Percentiles rank a stretch among this genome's conserved stretches.
These are phyloP conservation scores for Agrotis puta DNA, from an alignment of 2,888 invertebrate genomes.

Conservation along the genomic window DNA sequence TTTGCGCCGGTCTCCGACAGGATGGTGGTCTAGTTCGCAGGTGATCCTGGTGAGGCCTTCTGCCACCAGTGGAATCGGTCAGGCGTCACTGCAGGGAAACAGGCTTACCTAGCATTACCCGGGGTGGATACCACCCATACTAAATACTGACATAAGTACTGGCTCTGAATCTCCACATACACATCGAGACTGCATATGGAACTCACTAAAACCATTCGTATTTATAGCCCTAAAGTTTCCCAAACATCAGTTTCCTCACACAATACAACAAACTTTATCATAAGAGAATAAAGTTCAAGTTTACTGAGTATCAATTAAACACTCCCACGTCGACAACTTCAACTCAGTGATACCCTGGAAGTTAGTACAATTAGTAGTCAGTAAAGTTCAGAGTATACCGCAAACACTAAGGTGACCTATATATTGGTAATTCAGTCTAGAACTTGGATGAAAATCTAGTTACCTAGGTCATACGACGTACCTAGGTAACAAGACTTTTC, in stretches of 20 bases:
- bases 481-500: too few species aligned
- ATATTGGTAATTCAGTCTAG: conserved; percentile 33
- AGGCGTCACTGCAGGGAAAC: too few species aligned
- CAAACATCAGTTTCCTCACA: too few species aligned
- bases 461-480: too few species aligned
- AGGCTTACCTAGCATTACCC: too few species aligned
- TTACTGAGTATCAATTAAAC: conserved; percentile 22
- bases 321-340: background rate
- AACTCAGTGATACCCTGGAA: conserved; percentile 34
- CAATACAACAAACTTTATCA: background rate
- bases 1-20: too few species aligned
- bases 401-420: conserved; percentile 45
- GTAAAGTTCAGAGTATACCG: conserved; percentile 19
- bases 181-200: too few species aligned
- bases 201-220: too few species aligned
- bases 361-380: conserved; percentile 9
- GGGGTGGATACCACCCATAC: too few species aligned
- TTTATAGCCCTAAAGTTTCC: background rate
- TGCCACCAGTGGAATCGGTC: too few species aligned
- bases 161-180: background rate
- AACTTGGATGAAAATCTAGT: conserved; percentile 21
- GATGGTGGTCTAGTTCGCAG: too few species aligned
- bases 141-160: background rate
- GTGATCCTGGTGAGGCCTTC: too few species aligned
- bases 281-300: conserved; percentile 3